Evolutionary conservation across 2,113 vertebrate genomes (phyloP), one percentile per base, ranked within the genome.

Genomic region (Lophochroa leadbeateri): DNA sequence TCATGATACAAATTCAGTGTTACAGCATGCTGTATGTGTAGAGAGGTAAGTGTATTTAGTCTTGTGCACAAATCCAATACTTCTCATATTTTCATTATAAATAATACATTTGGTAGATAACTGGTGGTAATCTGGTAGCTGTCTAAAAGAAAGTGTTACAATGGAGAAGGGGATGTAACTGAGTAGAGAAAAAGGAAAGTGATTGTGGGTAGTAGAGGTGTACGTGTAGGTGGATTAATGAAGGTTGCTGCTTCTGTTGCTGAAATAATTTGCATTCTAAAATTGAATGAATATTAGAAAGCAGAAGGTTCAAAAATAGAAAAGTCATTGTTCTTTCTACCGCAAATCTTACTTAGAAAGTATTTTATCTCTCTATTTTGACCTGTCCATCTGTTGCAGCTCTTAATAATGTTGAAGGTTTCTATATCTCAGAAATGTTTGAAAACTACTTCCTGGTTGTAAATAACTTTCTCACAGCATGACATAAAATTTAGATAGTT

Each of bases 231-330:
- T 2, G 6, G 7, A 21, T 72, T 75, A 50, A 24, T 70, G 50
- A 60, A 58, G 20, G 44, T 33, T 84, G 27, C 74, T 65, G 27
- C 55, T 86, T 63, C 64, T 74, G 28, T 63, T 82, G 18, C 64
- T 85, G 70, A 85, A 82, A 92, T 72, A 60, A 84, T 87, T 88
- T 89, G 24, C 37, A 75, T 82, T 82, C 21, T 88, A 70, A 93
- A 85, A 47, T 20, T 74, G 49, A 91, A 69, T 77, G 47, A 90
- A 55, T 15, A 33, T 29, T 65, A 67, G 39, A 50, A 70, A 88
- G 43, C 60, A 39, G 35, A 43, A 58, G 25, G 20, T 86, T 83
- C 10, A 64, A 79, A 88, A 76, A 21, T 41, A 37, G 69, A 58
- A n/a, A 67, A 31, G 7, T 37, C 19, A 52, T 68, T 64, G 24